Percentiles rank a stretch among this genome's conserved stretches.
phyloP scores from a whole-genome alignment of 1,140 invertebrate species.

The Luehdorfia chinensis region DNA sequence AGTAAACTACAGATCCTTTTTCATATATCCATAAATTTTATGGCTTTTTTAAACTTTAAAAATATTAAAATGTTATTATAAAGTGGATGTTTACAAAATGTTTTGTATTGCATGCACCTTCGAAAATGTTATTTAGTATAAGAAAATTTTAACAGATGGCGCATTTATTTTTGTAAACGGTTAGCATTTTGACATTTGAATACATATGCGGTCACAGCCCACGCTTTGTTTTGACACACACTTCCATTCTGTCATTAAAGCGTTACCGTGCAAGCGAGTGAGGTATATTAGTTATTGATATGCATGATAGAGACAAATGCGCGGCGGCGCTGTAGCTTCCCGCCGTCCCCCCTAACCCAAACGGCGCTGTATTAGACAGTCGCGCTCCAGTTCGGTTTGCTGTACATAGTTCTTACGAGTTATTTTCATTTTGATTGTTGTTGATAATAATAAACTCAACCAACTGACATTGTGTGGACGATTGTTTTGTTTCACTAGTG shows the following conservation, averaged over 20 bases:
- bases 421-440: slow-evolving; percentile 46
- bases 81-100: too few relatives aligned
- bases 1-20: too few relatives aligned
- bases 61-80: too few relatives aligned
- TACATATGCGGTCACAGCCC: slow-evolving; percentile 38
- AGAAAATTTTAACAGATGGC: slow-evolving; percentile 35
- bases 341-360: slow-evolving; percentile 58
- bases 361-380: slow-evolving; percentile 39
- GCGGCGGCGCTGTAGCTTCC: slow-evolving; percentile 72
- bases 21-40: too few relatives aligned
- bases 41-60: too few relatives aligned
- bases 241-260: slow-evolving; percentile 54
- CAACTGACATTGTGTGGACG: slow-evolving; percentile 27
- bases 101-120: too few relatives aligned
- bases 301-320: slow-evolving; percentile 39
- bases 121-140: too few relatives aligned
- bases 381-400: slow-evolving; percentile 60
- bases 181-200: slow-evolving; percentile 64
- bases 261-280: slow-evolving; percentile 42
- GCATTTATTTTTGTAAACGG: slow-evolving; percentile 36
- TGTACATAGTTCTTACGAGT: slow-evolving; percentile 43
- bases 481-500: slow-evolving; percentile 24
- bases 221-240: slow-evolving; percentile 72
- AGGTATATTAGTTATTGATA: slow-evolving; percentile 19
- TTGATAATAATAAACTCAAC: slow-evolving; percentile 27